Percentiles rank a stretch among this genome's conserved stretches.
These are phyloP conservation scores for Myiothlypis coronata DNA, from an alignment of 2,797 vertebrate species.

Conservation along the genomic window DNA sequence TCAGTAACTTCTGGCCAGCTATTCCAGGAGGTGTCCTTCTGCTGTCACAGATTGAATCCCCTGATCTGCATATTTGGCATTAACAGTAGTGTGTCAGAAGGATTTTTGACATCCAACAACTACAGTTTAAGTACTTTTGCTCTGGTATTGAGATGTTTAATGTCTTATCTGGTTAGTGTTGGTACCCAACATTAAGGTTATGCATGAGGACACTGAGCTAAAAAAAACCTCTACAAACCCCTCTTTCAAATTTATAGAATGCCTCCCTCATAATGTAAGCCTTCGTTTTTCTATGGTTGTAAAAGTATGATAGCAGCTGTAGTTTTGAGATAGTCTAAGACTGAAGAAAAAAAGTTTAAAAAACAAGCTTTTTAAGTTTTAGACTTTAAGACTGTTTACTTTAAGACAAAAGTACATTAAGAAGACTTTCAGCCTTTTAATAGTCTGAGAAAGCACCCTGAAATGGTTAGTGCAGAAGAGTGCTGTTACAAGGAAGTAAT, in stretches of 20 bases:
- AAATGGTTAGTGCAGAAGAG: background rate
- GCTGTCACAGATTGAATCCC: background rate
- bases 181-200: background rate
- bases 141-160: background rate
- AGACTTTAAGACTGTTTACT: background rate
- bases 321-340: background rate
- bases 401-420: background rate
- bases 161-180: background rate
- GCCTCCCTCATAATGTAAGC: background rate
- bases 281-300: background rate
- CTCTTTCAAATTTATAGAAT: background rate
- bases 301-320: background rate
- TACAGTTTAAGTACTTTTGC: background rate
- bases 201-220: background rate
- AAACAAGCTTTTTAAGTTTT: background rate
- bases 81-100: background rate
- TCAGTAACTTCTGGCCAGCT: constrained; percentile 6
- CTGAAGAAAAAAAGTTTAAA: background rate
- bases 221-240: background rate
- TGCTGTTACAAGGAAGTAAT: background rate
- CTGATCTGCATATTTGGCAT: background rate
- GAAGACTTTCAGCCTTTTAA: background rate
- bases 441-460: background rate
- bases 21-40: constrained; percentile 14
- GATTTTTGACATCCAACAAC: too few relatives aligned